phyloP scores from a whole-genome alignment of 2,888 invertebrate genomes.

The Chrysolina americana region DNA sequence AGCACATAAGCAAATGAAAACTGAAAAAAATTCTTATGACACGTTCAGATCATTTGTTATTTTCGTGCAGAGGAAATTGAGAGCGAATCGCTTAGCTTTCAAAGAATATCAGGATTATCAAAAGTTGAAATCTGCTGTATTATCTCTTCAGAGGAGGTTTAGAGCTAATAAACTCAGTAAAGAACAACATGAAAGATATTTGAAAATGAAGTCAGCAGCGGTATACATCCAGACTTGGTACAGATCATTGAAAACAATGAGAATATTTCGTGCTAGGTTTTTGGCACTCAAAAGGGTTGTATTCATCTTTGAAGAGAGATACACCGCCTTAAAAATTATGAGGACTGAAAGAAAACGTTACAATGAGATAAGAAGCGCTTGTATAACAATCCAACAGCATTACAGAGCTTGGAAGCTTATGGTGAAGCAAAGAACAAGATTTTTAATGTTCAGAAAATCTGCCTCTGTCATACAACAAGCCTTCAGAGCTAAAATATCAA shows the following conservation, averaged over 20 bases:
- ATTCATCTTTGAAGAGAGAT: conserved; percentile 61
- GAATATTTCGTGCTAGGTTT: conserved; percentile 49
- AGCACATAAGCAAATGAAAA: conserved; percentile 50
- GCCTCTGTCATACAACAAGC: conserved; percentile 42
- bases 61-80: conserved; percentile 71
- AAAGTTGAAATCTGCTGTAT: conserved; percentile 60
- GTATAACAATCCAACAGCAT: conserved; percentile 38
- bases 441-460: conserved; percentile 37
- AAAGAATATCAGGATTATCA: conserved; percentile 57
- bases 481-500: conserved; percentile 39
- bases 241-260: conserved; percentile 58
- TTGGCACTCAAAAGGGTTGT: conserved; percentile 45
- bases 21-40: conserved; percentile 56
- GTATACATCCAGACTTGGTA: conserved; percentile 50
- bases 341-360: conserved; percentile 53
- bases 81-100: conserved; percentile 68
- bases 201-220: conserved; percentile 35
- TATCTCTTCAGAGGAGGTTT: conserved; percentile 66
- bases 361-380: conserved; percentile 47
- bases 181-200: conserved; percentile 33
- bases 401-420: conserved; percentile 58
- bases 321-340: conserved; percentile 58
- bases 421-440: conserved; percentile 27
- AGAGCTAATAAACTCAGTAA: conserved; percentile 53
- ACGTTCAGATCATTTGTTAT: conserved; percentile 57